Base-by-base conservation (phyloP, 1,140 invertebrate species). In the Ceratosolen solmsi region DNA sequence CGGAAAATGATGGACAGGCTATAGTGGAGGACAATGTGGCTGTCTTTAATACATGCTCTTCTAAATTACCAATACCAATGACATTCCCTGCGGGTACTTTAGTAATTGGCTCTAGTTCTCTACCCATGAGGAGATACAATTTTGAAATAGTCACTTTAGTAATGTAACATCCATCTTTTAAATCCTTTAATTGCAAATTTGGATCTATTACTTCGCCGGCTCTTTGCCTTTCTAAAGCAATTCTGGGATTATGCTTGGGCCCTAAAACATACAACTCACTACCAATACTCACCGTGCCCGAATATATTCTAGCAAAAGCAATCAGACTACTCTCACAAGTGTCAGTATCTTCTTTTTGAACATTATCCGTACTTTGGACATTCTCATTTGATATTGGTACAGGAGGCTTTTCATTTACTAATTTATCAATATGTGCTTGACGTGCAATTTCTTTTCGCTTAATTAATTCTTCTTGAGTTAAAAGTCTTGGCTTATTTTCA, bases 251-350 rank as follows among this genome's bases (percentile, higher is more conserved):
- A 92, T 98, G 97, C 92, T 98, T 98, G 11, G 98, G 97, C 11
- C 97, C 95, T 11, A 99, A 91, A 46, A 98, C 96, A 91, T 95
- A 99, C 20, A 96, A 89, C 86, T 94, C 94, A 85, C 95, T 93
- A n/a, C 97, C 97, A 86, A 94, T 93, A 80, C 89, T 94, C 11
- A 99, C 86, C 71, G 92, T 96, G 13, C 98, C 98, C 90, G 97
- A 99, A 89, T 97, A 99, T 51, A 99, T 93, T 87, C 98, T 93
- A 25, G 97, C 97, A 93, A 99, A 98, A 2, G 97, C 98, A 82
- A 99, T 93, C 88, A 99, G 96, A 79, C 94, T 94, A 84, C 95
- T 94, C 80, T 96, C 94, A 78, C 92, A 88, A 72, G 92, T 85
- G 54, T 91, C 86, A 54, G 88, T 88, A 41, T 87, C 83, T n/a